A percentile compares a stretch with the other conserved stretches of the same genome.
Evolutionary conservation across 2,797 vertebrate genomes (phyloP).

Genomic region (Cercopithecus hamlyni): DNA sequence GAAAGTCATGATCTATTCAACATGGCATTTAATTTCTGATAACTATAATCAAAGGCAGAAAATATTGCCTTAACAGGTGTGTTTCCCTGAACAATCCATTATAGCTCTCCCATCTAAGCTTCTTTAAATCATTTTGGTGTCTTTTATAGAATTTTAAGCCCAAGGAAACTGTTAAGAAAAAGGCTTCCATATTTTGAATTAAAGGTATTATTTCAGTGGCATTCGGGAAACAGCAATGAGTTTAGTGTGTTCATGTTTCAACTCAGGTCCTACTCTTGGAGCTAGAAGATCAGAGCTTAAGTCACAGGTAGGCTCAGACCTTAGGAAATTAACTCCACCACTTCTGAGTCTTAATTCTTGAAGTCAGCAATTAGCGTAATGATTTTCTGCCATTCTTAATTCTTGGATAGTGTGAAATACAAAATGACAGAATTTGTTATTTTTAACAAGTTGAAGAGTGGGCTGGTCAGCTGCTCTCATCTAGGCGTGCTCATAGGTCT

Average conservation of each 20-base stretch:
- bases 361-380: not conserved
- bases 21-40: not conserved
- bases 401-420: not conserved
- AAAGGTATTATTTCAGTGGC: not conserved
- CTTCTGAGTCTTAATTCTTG: not conserved
- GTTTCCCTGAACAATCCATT: not conserved
- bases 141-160: conserved; percentile 9
- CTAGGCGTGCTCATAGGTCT: not conserved
- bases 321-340: not conserved
- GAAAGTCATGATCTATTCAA: not conserved
- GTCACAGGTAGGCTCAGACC: not conserved
- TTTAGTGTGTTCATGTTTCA: not conserved
- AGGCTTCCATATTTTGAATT: not conserved
- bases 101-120: not conserved
- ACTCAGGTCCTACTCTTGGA: not conserved
- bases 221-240: not conserved
- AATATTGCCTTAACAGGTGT: not conserved
- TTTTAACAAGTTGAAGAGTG: not conserved
- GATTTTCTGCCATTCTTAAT: not conserved
- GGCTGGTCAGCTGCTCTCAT: not conserved
- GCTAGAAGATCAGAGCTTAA: not conserved
- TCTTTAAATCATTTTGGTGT: not conserved
- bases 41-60: not conserved
- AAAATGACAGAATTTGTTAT: not conserved
- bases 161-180: not conserved